These are phyloP conservation scores for Noctua janthina DNA, from an alignment of 2,888 invertebrate species.

Conservation along the genomic window DNA sequence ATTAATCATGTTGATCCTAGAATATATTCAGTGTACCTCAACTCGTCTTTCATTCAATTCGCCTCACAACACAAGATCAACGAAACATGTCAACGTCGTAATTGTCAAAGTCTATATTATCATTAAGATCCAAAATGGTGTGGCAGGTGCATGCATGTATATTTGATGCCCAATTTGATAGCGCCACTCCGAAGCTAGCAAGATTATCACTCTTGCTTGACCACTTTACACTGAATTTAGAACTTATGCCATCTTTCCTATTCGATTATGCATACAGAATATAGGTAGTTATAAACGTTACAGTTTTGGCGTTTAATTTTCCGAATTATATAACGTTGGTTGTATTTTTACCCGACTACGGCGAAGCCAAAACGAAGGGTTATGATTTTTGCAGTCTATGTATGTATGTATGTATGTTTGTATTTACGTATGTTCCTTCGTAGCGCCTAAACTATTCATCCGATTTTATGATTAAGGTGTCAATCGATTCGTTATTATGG, in stretches of 20 bases:
- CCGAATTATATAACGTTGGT: background rate
- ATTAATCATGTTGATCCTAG: too few species aligned
- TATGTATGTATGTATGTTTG: too few species aligned
- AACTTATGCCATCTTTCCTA: background rate
- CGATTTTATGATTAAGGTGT: too few species aligned
- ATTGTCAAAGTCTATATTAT: background rate
- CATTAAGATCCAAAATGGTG: slow-evolving; percentile 24
- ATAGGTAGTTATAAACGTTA: background rate
- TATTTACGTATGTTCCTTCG: too few species aligned
- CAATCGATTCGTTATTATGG: too few species aligned
- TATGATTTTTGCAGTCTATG: too few species aligned
- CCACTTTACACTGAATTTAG: slow-evolving; percentile 33
- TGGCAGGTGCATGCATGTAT: slow-evolving; percentile 54
- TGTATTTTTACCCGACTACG: background rate
- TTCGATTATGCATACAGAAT: background rate
- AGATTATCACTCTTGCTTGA: slow-evolving; percentile 12
- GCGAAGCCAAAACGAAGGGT: too few species aligned
- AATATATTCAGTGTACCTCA: too few species aligned
- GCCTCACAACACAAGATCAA: background rate
- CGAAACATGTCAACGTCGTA: background rate
- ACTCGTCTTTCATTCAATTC: too few species aligned
- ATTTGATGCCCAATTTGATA: slow-evolving; percentile 56
- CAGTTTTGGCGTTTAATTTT: background rate
- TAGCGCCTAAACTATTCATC: too few species aligned
- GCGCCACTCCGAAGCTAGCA: slow-evolving; percentile 12